Evolutionary conservation across 2,113 vertebrate genomes (phyloP), one percentile per base, ranked within the genome.

Genomic region (Corythornis madagascariensis): DNA sequence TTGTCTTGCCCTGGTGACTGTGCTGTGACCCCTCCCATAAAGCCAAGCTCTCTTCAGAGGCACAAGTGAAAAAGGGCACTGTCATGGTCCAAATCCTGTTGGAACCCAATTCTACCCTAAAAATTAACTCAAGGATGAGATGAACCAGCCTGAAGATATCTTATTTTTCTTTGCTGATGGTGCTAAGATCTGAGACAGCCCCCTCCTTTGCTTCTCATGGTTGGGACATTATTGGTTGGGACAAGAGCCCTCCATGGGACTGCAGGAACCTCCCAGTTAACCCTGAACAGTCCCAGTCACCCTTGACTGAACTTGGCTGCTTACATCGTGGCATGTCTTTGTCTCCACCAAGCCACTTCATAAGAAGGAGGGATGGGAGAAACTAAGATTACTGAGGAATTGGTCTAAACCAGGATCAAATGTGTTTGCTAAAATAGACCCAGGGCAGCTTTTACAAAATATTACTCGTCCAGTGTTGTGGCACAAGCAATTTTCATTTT

Each of bases 301-400:
- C 47, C 43, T 4, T 33, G 85, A 48, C 24, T 26, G 63, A 72
- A 57, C 76, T 42, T 8, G 1, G 2, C 12, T 0, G 7, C 21
- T 18, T 72, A n/a, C 0, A 1, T 4, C 0, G 2, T 0, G 1
- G 10, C 0, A 1, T 8, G 38, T 42, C 83, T 78, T 85, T 29
- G 76, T 59, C 81, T 55, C 70, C 77, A 65, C 40, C 83, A 76
- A 84, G 33, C 61, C 74, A 83, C 70, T 66, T 71, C 69, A 59
- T 10, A 74, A 66, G 29, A 35, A 76, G 11, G 61, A 78, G 26
- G 61, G 70, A 40, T 31, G 26, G 53, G 42, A 90, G 50, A 69
- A 86, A 48, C n/a, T 29, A 57, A 57, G 66, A 47, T 22, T 8
- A 50, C 82, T 11, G 29, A 93, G 57, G 52, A 71, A 26, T 42